Evolutionary conservation across 1,140 invertebrate species (phyloP), one percentile per base, ranked within the genome.

Genomic region (Drosophila repletoides): DNA sequence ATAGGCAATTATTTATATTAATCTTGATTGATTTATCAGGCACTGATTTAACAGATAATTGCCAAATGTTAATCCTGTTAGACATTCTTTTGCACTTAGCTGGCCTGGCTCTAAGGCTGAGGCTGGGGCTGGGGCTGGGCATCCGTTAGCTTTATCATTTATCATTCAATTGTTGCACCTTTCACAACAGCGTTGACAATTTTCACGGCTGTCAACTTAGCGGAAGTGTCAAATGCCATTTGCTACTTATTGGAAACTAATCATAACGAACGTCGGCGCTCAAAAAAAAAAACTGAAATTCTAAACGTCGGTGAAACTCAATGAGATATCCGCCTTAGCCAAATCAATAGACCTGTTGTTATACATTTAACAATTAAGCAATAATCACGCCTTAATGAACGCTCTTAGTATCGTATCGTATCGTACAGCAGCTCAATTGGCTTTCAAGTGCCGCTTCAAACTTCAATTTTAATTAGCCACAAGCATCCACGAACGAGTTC

Each of bases 191-290:
- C 59, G 63, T 63, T 63, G 79, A 84, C 77, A 88, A 83, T 88
- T 88, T 88, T 87, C 76, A 88, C 87, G 80, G 65, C 70, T 88
- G 86, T 88, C 86, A 77, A 88, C 86, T 88, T 88, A 87, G 86
- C 86, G 86, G 86, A 88, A 88, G 86, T 88, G 77, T 70, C 66
- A 88, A 75, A 52, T 34, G 46, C 31, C 17, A 38, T 12, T 59
- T 46, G 17, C 29, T 22, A 28, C 10, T 22, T 46, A 21, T n/a
- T n/a, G 29, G 34, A 33, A 59, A 17, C 40, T 36, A 49, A 49
- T 49, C 53, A 66, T 24, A 59, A 40, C 9, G 48, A n/a, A 2
- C 15, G 43, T 43, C 26, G 34, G 56, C 58, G 48, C 53, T 63
- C 24, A 41, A 49, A 53, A 46, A 38, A 9, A 14, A 14, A 31